These are phyloP conservation scores for Troglohyphantes excavatus DNA, from an alignment of 2,888 invertebrate species.

Conservation along the genomic window DNA sequence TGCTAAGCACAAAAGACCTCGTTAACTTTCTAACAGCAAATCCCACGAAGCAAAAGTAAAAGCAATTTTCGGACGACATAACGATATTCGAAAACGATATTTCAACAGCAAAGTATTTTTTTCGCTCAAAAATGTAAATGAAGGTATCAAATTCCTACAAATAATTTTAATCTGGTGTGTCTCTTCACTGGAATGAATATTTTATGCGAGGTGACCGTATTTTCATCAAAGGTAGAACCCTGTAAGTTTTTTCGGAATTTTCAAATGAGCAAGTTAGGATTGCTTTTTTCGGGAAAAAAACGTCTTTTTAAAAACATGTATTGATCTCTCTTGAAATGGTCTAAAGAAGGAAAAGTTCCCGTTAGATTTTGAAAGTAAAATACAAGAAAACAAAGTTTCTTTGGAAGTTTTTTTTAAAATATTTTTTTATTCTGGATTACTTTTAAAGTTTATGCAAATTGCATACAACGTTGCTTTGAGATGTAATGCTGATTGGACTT, in stretches of 20 bases:
- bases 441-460: too few species aligned
- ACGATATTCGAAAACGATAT: not conserved
- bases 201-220: not conserved
- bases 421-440: too few species aligned
- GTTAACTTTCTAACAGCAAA: too few species aligned
- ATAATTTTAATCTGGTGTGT: constrained; percentile 15
- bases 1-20: too few species aligned
- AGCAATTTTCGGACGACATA: not conserved
- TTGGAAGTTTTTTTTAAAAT: too few species aligned
- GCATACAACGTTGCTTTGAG: too few species aligned
- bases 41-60: not conserved
- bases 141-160: not conserved
- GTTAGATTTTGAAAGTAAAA: too few species aligned
- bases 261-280: not conserved
- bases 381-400: too few species aligned
- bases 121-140: constrained; percentile 17
- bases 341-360: too few species aligned
- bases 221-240: not conserved
- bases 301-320: not conserved
- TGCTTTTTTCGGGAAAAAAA: not conserved
- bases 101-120: constrained; percentile 9
- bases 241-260: not conserved
- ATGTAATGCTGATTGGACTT: too few species aligned
- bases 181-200: constrained; percentile 16
- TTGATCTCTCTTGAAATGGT: not conserved